Conservation (phyloP, 2,888 invertebrate genomes). For the Piscicola geometra region DNA sequence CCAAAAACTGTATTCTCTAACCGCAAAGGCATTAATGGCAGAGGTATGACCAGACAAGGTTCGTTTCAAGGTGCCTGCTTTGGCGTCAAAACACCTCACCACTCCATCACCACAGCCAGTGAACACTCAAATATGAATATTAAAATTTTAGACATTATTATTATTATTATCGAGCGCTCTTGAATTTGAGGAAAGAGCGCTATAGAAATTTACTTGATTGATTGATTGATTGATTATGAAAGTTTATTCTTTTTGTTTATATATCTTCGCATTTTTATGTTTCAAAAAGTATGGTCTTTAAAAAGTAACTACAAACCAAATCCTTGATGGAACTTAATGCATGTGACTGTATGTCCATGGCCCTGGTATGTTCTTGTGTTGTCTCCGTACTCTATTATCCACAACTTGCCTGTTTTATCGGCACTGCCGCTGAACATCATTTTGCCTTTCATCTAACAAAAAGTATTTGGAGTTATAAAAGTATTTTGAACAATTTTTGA, state of each 20-base stretch:
- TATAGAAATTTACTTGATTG: not conserved
- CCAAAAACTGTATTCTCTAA: conserved; percentile 42
- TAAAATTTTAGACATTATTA: not conserved
- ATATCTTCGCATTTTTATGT: too few species aligned
- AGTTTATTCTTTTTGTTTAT: too few species aligned
- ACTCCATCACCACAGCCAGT: conserved; percentile 57
- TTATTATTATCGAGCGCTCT: not conserved
- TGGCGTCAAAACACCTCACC: conserved; percentile 56
- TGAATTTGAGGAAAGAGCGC: not conserved
- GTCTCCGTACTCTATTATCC: conserved; percentile 60
- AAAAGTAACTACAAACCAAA: too few species aligned
- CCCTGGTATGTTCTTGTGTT: conserved; percentile 58
- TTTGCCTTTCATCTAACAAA: conserved; percentile 56
- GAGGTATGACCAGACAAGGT: conserved; percentile 55
- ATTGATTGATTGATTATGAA: not conserved
- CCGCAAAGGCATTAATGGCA: conserved; percentile 56
- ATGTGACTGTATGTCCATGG: conserved; percentile 58
- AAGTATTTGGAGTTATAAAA: too few species aligned
- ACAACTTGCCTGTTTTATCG: conserved; percentile 58
- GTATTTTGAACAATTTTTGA: too few species aligned
- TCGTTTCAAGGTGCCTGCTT: conserved; percentile 55
- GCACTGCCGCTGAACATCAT: conserved; percentile 59
- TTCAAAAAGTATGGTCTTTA: too few species aligned
- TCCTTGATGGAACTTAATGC: conserved; percentile 49
- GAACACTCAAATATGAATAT: conserved; percentile 44